Evolutionary conservation across 2,113 vertebrate species (phyloP).

Genomic region (Saguinus imperator): DNA sequence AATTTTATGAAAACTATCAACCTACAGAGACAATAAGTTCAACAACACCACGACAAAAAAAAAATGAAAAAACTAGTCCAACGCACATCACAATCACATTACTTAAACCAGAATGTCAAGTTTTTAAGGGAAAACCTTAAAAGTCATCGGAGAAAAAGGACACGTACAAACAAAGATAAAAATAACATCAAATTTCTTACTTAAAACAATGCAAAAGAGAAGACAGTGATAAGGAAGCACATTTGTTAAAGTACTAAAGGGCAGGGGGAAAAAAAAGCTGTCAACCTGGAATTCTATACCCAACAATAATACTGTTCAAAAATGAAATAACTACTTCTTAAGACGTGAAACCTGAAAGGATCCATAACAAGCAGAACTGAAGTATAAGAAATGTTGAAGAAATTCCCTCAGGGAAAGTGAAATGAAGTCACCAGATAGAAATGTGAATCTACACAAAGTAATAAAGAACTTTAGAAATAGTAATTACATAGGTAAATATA

Average conservation of each 20-base stretch:
- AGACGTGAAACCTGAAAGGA: not conserved
- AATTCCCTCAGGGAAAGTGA: not conserved
- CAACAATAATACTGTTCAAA: not conserved
- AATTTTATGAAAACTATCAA: constrained; percentile 6
- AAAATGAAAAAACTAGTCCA: not conserved
- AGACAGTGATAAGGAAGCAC: not conserved
- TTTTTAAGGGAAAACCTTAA: not conserved
- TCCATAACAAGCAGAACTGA: not conserved
- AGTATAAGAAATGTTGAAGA: not conserved
- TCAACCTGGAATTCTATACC: not conserved
- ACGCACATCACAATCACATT: not conserved
- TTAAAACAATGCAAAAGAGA: not conserved
- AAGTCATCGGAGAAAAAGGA: not conserved
- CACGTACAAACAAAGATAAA: not conserved
- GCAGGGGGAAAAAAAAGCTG: not conserved
- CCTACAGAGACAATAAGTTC: not conserved
- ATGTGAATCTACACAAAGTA: not conserved
- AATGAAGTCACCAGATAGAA: not conserved
- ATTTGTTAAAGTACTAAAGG: not conserved
- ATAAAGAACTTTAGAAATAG: not conserved
- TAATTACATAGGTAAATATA: not conserved
- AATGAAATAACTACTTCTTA: not conserved
- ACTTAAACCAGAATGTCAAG: not conserved
- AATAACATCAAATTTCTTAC: not conserved
- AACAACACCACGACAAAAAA: not conserved